phyloP scores from a whole-genome alignment of 2,797 vertebrate genomes.

The Aphelocoma californica region DNA sequence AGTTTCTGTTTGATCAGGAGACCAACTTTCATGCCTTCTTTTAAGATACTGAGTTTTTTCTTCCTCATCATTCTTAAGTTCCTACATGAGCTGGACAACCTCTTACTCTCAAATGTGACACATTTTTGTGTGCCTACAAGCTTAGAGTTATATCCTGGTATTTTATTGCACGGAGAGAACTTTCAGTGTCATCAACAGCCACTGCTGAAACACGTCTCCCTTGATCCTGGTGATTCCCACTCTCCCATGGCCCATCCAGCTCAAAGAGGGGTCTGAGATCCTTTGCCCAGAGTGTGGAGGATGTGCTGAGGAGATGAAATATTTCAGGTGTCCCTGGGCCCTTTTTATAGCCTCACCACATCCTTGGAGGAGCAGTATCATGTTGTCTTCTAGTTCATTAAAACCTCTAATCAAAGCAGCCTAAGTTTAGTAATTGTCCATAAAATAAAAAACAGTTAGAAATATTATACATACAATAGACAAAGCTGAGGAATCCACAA shows the following conservation, averaged over 20 bases:
- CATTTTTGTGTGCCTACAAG: not conserved
- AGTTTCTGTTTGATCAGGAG: not conserved
- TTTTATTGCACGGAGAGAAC: not conserved
- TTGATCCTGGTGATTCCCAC: not conserved
- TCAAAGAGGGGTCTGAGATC: not conserved
- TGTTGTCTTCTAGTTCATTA: not conserved
- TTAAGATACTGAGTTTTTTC: not conserved
- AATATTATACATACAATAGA: not conserved
- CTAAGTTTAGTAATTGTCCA: not conserved
- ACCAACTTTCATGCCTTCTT: not conserved
- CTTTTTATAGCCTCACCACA: not conserved
- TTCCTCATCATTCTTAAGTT: not conserved
- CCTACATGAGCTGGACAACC: not conserved
- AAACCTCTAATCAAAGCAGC: not conserved
- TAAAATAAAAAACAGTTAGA: not conserved
- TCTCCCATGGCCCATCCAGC: fast-evolving
- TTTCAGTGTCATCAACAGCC: not conserved
- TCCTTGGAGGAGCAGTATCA: fast-evolving
- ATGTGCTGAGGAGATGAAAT: not conserved
- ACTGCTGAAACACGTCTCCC: not conserved
- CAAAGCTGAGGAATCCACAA: not conserved
- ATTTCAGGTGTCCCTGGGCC: not conserved
- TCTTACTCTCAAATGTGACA: not conserved
- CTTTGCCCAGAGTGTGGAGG: not conserved
- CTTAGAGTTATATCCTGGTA: not conserved